Conservation (phyloP, 2,113 vertebrate genomes). For the Gasterosteus nipponicus region DNA sequence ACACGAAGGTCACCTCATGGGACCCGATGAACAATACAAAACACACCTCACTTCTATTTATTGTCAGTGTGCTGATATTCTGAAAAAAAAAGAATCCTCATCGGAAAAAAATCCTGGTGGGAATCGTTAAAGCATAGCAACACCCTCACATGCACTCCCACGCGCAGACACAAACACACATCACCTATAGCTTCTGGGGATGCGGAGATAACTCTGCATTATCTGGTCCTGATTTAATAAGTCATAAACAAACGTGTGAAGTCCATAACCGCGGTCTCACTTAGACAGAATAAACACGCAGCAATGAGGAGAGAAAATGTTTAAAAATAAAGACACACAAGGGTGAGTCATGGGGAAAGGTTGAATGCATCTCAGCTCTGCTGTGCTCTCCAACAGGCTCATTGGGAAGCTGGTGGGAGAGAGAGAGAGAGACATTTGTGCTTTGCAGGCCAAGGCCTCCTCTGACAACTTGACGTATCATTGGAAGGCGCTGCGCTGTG, state of each 20-base stretch:
- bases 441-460: conserved; percentile 78
- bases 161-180: conserved; percentile 11
- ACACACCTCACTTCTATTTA: conserved; percentile 39
- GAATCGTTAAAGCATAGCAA: conserved; percentile 35
- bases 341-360: conserved; percentile 73
- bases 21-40: conserved; percentile 30
- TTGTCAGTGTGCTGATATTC: conserved; percentile 23
- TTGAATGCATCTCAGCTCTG: conserved; percentile 65
- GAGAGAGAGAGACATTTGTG: conserved; percentile 66
- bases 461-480: conserved; percentile 81
- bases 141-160: conserved; percentile 1
- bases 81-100: conserved; percentile 41
- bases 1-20: neutral
- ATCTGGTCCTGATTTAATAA: conserved; percentile 76
- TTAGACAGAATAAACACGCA: conserved; percentile 73
- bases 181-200: conserved; percentile 47
- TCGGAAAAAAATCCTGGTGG: conserved; percentile 7
- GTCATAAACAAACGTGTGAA: conserved; percentile 76
- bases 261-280: conserved; percentile 67
- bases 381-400: conserved; percentile 70
- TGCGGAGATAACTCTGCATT: conserved; percentile 61
- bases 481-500: conserved; percentile 73
- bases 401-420: conserved; percentile 56
- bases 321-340: conserved; percentile 77
- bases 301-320: conserved; percentile 68